These are phyloP conservation scores for Myanophis thanlyinensis DNA, from an alignment of 2,113 vertebrate genomes.

Conservation along the genomic window DNA sequence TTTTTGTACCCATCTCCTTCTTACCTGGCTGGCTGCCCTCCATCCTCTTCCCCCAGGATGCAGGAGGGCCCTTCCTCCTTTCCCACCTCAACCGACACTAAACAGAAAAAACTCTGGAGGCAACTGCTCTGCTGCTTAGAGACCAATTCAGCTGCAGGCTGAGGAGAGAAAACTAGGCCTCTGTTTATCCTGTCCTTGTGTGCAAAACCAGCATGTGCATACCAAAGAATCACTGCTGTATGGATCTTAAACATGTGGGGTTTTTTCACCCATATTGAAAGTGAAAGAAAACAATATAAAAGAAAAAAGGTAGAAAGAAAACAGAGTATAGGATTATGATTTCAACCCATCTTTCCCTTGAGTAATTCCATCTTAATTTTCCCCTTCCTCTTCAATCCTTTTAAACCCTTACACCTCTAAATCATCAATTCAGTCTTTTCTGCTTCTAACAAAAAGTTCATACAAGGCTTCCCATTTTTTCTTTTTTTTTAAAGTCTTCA, in stretches of 20 bases:
- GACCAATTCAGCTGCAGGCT: neutral
- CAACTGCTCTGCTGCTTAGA: neutral
- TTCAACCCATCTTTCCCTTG: neutral
- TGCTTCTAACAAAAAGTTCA: neutral
- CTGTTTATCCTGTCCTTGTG: neutral
- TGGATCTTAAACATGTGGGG: neutral
- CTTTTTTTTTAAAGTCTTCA: neutral
- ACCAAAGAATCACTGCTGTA: neutral
- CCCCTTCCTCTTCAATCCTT: neutral
- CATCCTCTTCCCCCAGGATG: neutral
- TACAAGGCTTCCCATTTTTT: neutral
- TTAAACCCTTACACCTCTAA: neutral
- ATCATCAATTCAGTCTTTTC: neutral
- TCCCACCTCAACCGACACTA: conserved; percentile 13
- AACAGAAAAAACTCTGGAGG: neutral
- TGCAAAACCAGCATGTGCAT: neutral
- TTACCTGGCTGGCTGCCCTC: neutral
- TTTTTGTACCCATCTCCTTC: neutral
- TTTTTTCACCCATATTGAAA: neutral
- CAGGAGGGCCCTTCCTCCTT: neutral
- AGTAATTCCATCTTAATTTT: neutral
- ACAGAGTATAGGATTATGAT: neutral
- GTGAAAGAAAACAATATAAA: neutral
- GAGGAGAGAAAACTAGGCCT: neutral
- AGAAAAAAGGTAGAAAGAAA: neutral